These are phyloP conservation scores for Callyntrura guangdongensis DNA, from an alignment of 2,888 invertebrate genomes.

Conservation along the genomic window DNA sequence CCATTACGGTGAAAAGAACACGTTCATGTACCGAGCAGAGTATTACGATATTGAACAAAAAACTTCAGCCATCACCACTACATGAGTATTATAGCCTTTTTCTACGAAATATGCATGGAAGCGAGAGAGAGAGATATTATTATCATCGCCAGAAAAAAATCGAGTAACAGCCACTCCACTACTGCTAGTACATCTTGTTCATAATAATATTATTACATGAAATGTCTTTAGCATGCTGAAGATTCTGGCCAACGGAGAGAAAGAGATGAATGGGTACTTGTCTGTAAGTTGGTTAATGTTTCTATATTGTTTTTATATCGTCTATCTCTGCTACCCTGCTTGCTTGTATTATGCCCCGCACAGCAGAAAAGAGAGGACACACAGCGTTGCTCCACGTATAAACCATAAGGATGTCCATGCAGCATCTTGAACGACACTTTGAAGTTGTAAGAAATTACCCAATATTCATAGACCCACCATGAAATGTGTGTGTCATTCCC, in stretches of 20 bases:
- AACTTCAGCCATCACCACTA: slow-evolving; percentile 61
- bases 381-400: slow-evolving; percentile 28
- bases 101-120: slow-evolving; percentile 23
- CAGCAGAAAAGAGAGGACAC: not conserved
- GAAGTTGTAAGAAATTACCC: slow-evolving; percentile 69
- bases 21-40: not conserved
- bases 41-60: slow-evolving; percentile 45
- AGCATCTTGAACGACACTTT: slow-evolving; percentile 61
- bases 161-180: slow-evolving; percentile 60
- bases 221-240: slow-evolving; percentile 69
- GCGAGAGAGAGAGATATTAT: not conserved
- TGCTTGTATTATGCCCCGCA: not conserved
- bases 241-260: slow-evolving; percentile 28
- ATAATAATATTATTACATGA: slow-evolving; percentile 75
- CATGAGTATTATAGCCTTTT: not conserved
- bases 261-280: slow-evolving; percentile 64
- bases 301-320: slow-evolving; percentile 61
- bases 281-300: slow-evolving; percentile 53
- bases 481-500: slow-evolving; percentile 59
- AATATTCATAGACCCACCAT: slow-evolving; percentile 72
- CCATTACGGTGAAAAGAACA: slow-evolving; percentile 40
- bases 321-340: not conserved
- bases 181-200: slow-evolving; percentile 48
- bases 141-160: slow-evolving; percentile 11
- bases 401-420: slow-evolving; percentile 21